Conservation (phyloP, 2,888 invertebrate species). For the Drosophila falleni region DNA sequence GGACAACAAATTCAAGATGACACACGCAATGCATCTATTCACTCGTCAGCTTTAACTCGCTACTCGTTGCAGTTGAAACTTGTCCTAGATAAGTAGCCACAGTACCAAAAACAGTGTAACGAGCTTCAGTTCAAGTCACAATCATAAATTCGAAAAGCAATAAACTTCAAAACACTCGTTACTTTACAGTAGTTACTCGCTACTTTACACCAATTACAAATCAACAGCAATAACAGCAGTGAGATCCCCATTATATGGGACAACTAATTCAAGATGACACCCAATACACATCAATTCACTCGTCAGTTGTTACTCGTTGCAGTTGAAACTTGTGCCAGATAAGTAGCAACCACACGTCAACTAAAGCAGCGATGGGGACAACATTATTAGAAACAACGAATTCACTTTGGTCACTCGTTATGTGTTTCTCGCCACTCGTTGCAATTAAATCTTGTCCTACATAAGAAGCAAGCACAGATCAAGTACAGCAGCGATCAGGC, state of each 20-base stretch:
- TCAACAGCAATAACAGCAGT: not conserved
- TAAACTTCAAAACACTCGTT: constrained; percentile 10
- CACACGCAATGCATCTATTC: too few species aligned
- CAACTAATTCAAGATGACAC: not conserved
- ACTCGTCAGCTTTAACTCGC: too few species aligned
- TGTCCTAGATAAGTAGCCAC: too few species aligned
- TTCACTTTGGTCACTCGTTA: too few species aligned
- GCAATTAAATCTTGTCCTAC: not conserved
- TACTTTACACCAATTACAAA: not conserved
- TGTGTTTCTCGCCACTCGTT: not conserved
- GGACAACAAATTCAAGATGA: too few species aligned
- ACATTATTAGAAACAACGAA: too few species aligned
- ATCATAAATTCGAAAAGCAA: not conserved
- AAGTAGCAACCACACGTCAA: too few species aligned
- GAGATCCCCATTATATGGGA: not conserved
- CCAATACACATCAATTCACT: too few species aligned
- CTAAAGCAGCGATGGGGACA: too few species aligned
- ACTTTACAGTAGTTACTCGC: constrained; percentile 12
- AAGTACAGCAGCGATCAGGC: not conserved
- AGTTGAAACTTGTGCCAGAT: too few species aligned
- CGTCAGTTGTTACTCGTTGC: not conserved
- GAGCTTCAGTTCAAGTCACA: constrained; percentile 8
- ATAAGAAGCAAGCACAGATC: not conserved
- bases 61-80: too few species aligned
- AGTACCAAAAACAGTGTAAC: not conserved